Evolutionary conservation across 2,797 vertebrate genomes (phyloP).

Genomic region (Denticeps clupeoides): DNA sequence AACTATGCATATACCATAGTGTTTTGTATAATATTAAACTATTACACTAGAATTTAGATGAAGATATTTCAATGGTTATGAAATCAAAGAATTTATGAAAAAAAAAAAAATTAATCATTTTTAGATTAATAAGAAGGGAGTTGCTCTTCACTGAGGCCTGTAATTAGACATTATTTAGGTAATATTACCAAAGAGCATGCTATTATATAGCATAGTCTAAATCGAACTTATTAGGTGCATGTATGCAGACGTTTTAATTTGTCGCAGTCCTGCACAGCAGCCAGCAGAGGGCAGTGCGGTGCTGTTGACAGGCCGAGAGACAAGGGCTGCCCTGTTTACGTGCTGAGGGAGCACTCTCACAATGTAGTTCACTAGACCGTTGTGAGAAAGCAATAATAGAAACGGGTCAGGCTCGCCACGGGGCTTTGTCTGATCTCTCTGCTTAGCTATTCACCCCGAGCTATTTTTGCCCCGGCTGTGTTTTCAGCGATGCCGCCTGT

Average conservation of each 20-base stretch:
- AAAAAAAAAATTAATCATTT: no score
- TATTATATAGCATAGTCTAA: no score
- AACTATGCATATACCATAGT: no score
- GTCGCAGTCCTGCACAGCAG: not conserved
- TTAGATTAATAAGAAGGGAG: no score
- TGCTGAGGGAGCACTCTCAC: conserved; percentile 23
- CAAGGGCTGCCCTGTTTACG: conserved; percentile 25
- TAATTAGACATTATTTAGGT: no score
- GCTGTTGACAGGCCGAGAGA: conserved; percentile 6
- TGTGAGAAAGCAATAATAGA: conserved; percentile 33
- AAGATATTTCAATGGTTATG: no score
- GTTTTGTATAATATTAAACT: no score
- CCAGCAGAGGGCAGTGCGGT: conserved; percentile 50
- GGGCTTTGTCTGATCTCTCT: conserved; percentile 29
- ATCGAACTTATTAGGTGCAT: not conserved
- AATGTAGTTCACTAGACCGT: conserved; percentile 46
- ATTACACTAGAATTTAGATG: no score
- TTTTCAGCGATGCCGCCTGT: conserved; percentile 29
- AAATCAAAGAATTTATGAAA: no score
- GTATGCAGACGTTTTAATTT: not conserved
- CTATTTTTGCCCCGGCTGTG: conserved; percentile 27
- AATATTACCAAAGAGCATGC: no score
- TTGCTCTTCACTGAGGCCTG: no score
- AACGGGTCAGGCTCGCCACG: conserved; percentile 30
- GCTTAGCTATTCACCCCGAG: conserved; percentile 15